These are phyloP conservation scores for Drosophila limbata DNA, from an alignment of 2,888 invertebrate species.

Conservation along the genomic window DNA sequence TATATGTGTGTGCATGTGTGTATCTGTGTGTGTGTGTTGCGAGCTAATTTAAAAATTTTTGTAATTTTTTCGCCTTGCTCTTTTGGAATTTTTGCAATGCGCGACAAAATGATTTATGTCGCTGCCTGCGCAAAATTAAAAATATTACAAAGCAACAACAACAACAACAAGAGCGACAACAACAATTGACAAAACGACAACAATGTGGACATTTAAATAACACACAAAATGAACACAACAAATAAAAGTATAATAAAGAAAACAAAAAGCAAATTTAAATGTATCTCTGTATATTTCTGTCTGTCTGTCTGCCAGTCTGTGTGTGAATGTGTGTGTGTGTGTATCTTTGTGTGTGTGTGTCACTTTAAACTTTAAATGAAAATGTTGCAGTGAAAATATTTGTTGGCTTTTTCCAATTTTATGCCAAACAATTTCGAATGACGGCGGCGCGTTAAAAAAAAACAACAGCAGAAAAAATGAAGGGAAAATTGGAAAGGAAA, in stretches of 20 bases:
- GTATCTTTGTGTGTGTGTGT: constrained; percentile 23
- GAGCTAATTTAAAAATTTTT: constrained; percentile 82
- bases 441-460: constrained; percentile 38
- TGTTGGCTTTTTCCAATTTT: constrained; percentile 69
- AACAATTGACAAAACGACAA: constrained; percentile 55
- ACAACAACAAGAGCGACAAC: constrained; percentile 33
- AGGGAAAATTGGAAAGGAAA: constrained; percentile 26
- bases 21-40: constrained; percentile 53
- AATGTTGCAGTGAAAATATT: constrained; percentile 68
- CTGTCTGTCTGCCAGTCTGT: constrained; percentile 12
- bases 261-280: constrained; percentile 28
- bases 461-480: constrained; percentile 16
- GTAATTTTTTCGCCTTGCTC: constrained; percentile 81
- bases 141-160: constrained; percentile 72
- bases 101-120: constrained; percentile 84
- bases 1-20: constrained; percentile 32
- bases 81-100: constrained; percentile 83
- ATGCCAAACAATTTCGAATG: constrained; percentile 71
- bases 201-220: constrained; percentile 77
- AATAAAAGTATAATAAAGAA: constrained; percentile 20
- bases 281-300: constrained; percentile 4
- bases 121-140: constrained; percentile 80
- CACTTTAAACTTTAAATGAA: constrained; percentile 74
- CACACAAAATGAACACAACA: constrained; percentile 57
- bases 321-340: constrained; percentile 1